Base-by-base conservation (phyloP, 1,140 invertebrate species). In the Chymomyza costata region DNA sequence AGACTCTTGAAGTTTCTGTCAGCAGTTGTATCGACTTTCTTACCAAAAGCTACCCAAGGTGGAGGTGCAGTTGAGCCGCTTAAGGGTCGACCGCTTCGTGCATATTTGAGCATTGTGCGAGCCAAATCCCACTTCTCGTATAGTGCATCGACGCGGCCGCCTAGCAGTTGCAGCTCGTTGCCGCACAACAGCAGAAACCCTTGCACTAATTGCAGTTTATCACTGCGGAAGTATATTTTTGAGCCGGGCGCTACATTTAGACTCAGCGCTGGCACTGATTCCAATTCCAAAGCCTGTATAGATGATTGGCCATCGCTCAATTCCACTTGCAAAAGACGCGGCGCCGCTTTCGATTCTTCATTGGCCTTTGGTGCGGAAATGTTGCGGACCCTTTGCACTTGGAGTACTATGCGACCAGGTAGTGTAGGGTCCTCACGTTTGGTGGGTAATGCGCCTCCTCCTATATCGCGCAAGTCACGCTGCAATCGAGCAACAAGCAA, bases 111-210 rank as follows among this genome's bases (percentile, higher is more conserved):
- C 47, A 96, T 87, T 86, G 90, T 92, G 84, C 92, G 90, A 62
- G 94, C 93, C 15, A 97, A 83, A 84, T 96, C 92, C 95, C 95
- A 97, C 84, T 95, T 96, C 74, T 96, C 94, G 53, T 94, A 91
- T 66, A 97, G 87, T 61, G 89, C 89, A n/a, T 90, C 86, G 0
- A 97, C 95, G 64, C 90, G 90, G 35, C 95, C 95, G 18, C 95
- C 94, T 10, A 96, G 86, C 16, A 95, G 84, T 58, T 89, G 88
- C 54, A 93, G 88, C 35, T 92, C 89, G 38, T 80, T 87, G 10
- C 92, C 88, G 46, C 87, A 89, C 6, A 97, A 82, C 60, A 95
- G 87, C 18, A 95, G 87, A 39, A 94, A 90, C 66, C 90, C 92
- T 85, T 92, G 92, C 52, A 89, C 87, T 46, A 85, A 88, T 85